A percentile compares a stretch with the other conserved stretches of the same genome.
Evolutionary conservation across 2,888 invertebrate genomes (phyloP).

Genomic region (Rotaria socialis): DNA sequence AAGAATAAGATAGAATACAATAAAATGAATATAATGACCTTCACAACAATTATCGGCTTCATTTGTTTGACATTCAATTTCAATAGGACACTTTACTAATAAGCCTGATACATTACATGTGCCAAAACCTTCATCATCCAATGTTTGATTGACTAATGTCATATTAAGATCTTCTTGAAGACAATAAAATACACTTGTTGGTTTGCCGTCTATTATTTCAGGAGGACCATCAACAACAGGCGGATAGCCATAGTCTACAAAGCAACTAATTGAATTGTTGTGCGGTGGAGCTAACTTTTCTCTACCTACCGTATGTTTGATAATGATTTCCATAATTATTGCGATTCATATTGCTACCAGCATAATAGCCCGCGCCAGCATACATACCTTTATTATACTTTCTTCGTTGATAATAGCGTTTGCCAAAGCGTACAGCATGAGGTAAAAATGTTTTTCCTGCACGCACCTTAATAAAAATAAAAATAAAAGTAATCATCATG

Average conservation of each 20-base stretch:
- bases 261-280: neutral
- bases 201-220: neutral
- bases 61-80: slow-evolving; percentile 6
- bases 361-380: neutral
- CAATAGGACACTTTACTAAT: slow-evolving; percentile 23
- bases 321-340: neutral
- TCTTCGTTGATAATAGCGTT: slow-evolving; percentile 29
- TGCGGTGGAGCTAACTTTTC: neutral
- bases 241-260: neutral
- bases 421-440: neutral
- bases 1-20: neutral
- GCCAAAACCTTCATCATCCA: neutral
- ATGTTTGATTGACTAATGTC: neutral
- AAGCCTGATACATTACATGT: neutral
- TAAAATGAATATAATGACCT: neutral
- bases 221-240: neutral
- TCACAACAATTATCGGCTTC: slow-evolving; percentile 26
- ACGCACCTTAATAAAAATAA: neutral
- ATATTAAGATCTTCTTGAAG: neutral
- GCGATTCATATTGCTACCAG: neutral
- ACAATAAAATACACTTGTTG: neutral
- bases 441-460: neutral
- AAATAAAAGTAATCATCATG: neutral
- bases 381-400: neutral
- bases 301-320: neutral